These are phyloP conservation scores for Aselliscus stoliczkanus DNA, from an alignment of 2,797 vertebrate genomes.

Conservation along the genomic window DNA sequence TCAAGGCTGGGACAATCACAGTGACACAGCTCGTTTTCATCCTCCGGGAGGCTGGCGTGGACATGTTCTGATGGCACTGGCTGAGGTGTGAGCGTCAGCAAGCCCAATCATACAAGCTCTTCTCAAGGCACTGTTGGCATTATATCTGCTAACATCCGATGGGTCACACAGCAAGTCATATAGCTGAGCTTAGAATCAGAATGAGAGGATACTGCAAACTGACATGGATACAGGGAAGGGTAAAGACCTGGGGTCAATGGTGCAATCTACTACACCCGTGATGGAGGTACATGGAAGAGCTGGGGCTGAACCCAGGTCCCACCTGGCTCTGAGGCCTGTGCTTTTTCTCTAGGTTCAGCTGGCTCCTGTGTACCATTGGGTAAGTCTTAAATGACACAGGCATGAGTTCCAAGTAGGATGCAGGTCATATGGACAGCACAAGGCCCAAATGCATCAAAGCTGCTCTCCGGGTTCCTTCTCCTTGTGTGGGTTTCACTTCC, in stretches of 20 bases:
- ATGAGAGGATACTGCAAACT: neutral
- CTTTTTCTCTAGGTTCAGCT: neutral
- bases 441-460: neutral
- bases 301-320: neutral
- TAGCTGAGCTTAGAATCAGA: neutral
- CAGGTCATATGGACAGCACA: fast-evolving
- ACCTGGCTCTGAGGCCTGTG: neutral
- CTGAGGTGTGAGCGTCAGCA: neutral
- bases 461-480: neutral
- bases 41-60: neutral
- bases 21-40: neutral
- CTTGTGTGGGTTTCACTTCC: constrained; percentile 49
- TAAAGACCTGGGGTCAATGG: fast-evolving
- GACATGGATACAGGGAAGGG: fast-evolving
- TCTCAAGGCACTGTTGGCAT: neutral
- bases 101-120: neutral
- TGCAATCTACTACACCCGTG: neutral
- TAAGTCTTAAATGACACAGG: neutral
- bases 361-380: fast-evolving
- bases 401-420: fast-evolving
- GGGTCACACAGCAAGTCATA: neutral
- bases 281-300: fast-evolving
- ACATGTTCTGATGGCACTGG: fast-evolving
- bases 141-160: neutral
- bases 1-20: no score